Base-by-base conservation (phyloP, 2,113 vertebrate species). In the Megaptera novaeangliae region DNA sequence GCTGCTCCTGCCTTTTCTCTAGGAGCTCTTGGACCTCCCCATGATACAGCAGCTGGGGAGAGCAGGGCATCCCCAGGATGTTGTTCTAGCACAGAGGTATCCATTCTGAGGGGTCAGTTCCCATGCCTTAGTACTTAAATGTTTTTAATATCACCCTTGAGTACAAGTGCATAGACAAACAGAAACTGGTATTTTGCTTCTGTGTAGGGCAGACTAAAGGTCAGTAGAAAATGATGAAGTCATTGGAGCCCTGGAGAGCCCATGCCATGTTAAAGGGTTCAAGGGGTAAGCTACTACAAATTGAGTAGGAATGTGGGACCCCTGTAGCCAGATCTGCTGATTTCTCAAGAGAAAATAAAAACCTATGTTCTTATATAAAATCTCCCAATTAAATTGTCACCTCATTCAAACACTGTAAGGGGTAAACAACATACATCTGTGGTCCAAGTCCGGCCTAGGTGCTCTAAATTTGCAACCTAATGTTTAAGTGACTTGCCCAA, bases 331-430 rank as follows among this genome's bases (percentile, higher is more conserved):
- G 27, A 27, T 75, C 87, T 88, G 74, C 89, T 93, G 59, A 91
- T 52, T 96, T 71, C 78, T 93, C 31, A 75, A 84, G 74, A 49
- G 59, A 78, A 96, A 94, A 44, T 82, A 84, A 82, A 97, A 96
- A 39, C 12, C 74, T 57, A 2, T 5, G 9, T 87, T 74, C 57
- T 66, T 63, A 80, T 59, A 44, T 81, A 63, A 71, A 97, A 66
- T 87, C 84, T 94, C 36, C 41, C 68, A 92, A 9, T 44, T 85
- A 83, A 88, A 86, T 6, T 77, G 31, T 61, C 34, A 69, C 63
- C 59, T 91, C 80, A 55, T 96, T 97, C 75, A 91, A 94, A 77
- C 10, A 75, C 5, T 81, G 2, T 87, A 49, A 87, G n/a, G 84
- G 59, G 72, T 55, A 74, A 96, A 80, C 69, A 81, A 23, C 9